A percentile compares a stretch with the other conserved stretches of the same genome.
Evolutionary conservation across 2,888 invertebrate genomes (phyloP).

Genomic region (Ochlodes sylvanus): DNA sequence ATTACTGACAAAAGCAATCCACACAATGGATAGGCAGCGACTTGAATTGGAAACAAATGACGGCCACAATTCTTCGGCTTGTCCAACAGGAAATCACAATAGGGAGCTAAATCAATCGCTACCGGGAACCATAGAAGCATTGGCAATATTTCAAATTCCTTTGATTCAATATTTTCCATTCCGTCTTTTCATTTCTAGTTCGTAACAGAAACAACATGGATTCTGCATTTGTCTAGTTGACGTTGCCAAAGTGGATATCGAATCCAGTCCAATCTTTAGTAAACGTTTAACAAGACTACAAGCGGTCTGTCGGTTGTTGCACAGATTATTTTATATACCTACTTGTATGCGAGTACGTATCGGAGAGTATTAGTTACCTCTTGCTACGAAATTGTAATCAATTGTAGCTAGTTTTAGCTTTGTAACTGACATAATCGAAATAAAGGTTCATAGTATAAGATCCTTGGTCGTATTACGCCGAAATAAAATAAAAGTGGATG

Average conservation of each 20-base stretch:
- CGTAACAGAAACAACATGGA: conserved; percentile 16
- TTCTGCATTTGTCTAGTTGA: conserved; percentile 20
- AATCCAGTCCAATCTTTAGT: conserved; percentile 8
- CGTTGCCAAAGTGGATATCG: conserved; percentile 18
- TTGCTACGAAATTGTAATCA: too few relatives aligned
- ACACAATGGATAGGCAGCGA: conserved; percentile 16
- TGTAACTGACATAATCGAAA: too few relatives aligned
- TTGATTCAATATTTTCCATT: conserved; percentile 22
- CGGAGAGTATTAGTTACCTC: too few relatives aligned
- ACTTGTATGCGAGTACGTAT: too few relatives aligned
- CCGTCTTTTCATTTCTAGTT: conserved; percentile 6
- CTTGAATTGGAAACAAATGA: conserved; percentile 21
- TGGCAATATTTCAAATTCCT: conserved; percentile 27
- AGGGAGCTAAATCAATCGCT: conserved; percentile 20
- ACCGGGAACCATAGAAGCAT: neutral
- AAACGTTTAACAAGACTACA: neutral
- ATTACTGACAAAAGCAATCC: conserved; percentile 6
- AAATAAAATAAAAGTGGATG: too few relatives aligned
- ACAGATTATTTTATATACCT: too few relatives aligned
- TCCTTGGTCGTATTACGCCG: too few relatives aligned
- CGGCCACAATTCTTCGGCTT: conserved; percentile 23
- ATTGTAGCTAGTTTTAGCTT: too few relatives aligned
- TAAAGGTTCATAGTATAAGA: too few relatives aligned
- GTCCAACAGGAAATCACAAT: conserved; percentile 19
- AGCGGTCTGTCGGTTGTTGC: neutral